A percentile compares a stretch with the other conserved stretches of the same genome.
phyloP scores from a whole-genome alignment of 2,113 vertebrate genomes.

The Elachura formosa region DNA sequence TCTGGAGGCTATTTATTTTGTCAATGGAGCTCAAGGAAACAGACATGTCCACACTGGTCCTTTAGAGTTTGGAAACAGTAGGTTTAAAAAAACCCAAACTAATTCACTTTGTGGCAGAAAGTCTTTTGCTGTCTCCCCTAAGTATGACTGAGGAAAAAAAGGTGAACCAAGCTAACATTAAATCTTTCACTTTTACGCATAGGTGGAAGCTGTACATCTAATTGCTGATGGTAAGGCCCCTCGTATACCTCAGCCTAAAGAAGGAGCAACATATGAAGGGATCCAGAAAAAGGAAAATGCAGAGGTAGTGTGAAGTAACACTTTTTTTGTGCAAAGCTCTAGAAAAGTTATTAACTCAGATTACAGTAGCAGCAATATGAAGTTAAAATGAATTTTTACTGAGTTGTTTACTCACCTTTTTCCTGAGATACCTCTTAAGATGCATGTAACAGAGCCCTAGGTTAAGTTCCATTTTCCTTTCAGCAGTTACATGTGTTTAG shows the following conservation, averaged over 20 bases:
- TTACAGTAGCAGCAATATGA: neutral
- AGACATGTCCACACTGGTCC: neutral
- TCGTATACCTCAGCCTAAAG: constrained; percentile 81
- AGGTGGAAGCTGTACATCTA: constrained; percentile 94
- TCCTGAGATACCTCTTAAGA: neutral
- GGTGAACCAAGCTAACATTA: neutral
- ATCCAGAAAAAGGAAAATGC: constrained; percentile 95
- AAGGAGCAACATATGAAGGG: constrained; percentile 93
- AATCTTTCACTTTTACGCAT: neutral
- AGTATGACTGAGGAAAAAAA: neutral
- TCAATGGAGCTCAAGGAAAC: neutral
- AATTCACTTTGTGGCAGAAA: neutral
- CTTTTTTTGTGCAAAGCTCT: neutral
- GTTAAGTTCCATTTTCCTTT: neutral
- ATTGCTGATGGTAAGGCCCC: constrained; percentile 91
- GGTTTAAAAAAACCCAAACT: neutral
- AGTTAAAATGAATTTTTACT: neutral
- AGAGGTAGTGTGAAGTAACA: constrained; percentile 71
- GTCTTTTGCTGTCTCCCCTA: neutral
- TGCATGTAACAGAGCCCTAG: neutral
- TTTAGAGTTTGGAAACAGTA: neutral
- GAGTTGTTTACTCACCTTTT: neutral
- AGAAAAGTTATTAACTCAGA: neutral
- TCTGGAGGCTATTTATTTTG: neutral
- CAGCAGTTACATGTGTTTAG: neutral